Percentiles rank a stretch among this genome's conserved stretches.
These are phyloP conservation scores for Penaeus chinensis DNA, from an alignment of 1,140 invertebrate genomes.

Conservation along the genomic window DNA sequence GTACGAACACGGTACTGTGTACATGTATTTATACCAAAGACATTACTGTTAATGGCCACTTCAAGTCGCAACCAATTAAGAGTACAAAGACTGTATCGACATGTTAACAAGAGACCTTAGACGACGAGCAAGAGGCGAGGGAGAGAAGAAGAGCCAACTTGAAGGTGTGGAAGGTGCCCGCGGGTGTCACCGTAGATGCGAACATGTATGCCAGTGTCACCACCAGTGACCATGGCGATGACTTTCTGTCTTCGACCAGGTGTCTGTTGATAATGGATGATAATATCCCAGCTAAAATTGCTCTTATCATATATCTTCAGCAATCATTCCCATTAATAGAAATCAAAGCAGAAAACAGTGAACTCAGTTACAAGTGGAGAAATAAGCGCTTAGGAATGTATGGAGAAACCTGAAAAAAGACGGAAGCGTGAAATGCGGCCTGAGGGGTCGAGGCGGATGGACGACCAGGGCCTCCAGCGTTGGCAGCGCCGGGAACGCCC, in stretches of 20 bases:
- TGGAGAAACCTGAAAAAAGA: slow-evolving; percentile 35
- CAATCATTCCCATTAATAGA: background rate
- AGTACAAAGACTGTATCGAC: background rate
- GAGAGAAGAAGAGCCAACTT: slow-evolving; percentile 59
- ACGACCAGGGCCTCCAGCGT: slow-evolving; percentile 38
- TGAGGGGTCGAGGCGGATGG: slow-evolving; percentile 40
- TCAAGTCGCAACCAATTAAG: background rate
- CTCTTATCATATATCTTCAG: background rate
- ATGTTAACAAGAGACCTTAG: slow-evolving; percentile 26
- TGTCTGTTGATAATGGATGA: slow-evolving; percentile 20
- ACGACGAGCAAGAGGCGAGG: slow-evolving; percentile 44
- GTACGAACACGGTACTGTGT: background rate
- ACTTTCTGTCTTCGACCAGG: slow-evolving; percentile 43
- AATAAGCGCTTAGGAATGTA: background rate
- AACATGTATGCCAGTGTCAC: slow-evolving; percentile 60
- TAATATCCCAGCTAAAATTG: background rate
- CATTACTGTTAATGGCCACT: background rate
- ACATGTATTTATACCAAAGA: no score
- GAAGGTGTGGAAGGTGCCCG: slow-evolving; percentile 59
- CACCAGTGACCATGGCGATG: slow-evolving; percentile 56
- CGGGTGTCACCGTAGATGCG: slow-evolving; percentile 44
- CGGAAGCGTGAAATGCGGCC: slow-evolving; percentile 40
- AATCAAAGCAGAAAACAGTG: background rate
- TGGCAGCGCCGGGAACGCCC: slow-evolving; percentile 9
- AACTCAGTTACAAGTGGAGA: background rate